phyloP scores from a whole-genome alignment of 2,113 vertebrate species.

The Uropsilus gracilis region DNA sequence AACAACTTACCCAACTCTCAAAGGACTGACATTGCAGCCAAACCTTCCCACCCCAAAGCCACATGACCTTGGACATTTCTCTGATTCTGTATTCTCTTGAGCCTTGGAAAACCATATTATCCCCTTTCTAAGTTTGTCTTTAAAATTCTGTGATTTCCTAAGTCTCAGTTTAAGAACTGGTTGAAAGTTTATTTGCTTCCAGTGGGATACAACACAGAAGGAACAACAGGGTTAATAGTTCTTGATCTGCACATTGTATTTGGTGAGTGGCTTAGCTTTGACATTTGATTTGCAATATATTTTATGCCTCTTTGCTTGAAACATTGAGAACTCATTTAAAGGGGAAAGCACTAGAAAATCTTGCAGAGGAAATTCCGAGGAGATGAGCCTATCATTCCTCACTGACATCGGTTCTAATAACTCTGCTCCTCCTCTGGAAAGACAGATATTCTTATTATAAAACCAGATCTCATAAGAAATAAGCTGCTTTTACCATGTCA shows the following conservation, averaged over 20 bases:
- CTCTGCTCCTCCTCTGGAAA: conserved; percentile 39
- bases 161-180: conserved; percentile 29
- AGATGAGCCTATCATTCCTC: neutral
- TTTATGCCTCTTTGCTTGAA: conserved; percentile 63
- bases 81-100: neutral
- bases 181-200: conserved; percentile 36
- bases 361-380: conserved; percentile 3
- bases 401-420: conserved; percentile 37
- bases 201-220: neutral
- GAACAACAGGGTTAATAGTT: conserved; percentile 59
- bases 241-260: conserved; percentile 19
- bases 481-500: conserved; percentile 60
- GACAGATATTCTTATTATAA: conserved; percentile 48
- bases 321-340: conserved; percentile 50
- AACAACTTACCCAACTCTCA: neutral
- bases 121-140: neutral
- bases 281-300: conserved; percentile 3
- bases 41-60: neutral
- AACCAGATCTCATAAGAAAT: conserved; percentile 61
- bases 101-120: neutral
- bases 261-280: neutral
- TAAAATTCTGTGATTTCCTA: neutral
- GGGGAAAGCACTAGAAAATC: conserved; percentile 46
- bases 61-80: neutral
- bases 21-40: neutral